Conservation (phyloP, 2,888 invertebrate genomes). For the Nomada fabriciana region DNA sequence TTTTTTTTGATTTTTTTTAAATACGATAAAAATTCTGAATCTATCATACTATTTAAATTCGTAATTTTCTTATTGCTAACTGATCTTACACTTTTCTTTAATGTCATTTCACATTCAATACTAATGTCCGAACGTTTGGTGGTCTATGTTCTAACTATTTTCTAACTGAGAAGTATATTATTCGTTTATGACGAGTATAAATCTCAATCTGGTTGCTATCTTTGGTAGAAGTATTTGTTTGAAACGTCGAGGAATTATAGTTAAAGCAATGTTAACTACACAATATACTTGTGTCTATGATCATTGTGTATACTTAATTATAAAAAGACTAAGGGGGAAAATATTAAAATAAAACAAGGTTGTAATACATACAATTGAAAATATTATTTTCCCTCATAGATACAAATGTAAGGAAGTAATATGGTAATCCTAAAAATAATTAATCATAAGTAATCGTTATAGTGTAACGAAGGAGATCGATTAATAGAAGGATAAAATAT, state of each 20-base stretch:
- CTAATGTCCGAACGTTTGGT: not conserved
- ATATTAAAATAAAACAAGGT: constrained; percentile 40
- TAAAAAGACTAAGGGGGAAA: constrained; percentile 22
- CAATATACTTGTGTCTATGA: constrained; percentile 32
- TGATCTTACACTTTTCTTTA: not conserved
- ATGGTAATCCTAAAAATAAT: not conserved
- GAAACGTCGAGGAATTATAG: constrained; percentile 35
- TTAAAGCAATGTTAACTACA: constrained; percentile 47
- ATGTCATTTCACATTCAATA: not conserved
- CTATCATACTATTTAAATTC: no score
- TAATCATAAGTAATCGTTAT: not conserved
- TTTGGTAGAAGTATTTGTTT: constrained; percentile 35
- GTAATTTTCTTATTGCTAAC: no score
- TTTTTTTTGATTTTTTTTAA: constrained; percentile 16
- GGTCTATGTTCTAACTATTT: not conserved
- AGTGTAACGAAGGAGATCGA: not conserved
- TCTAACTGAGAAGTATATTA: constrained; percentile 4
- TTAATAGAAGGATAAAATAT: not conserved
- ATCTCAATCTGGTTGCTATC: constrained; percentile 15
- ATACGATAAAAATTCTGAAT: constrained; percentile 19
- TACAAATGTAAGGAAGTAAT: not conserved
- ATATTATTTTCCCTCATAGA: not conserved
- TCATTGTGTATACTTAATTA: constrained; percentile 52
- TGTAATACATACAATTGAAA: constrained; percentile 16
- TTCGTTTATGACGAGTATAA: not conserved